Evolutionary conservation across 1,140 invertebrate genomes (phyloP), one percentile per base, ranked within the genome.

Genomic region (Odontomachus brunneus): DNA sequence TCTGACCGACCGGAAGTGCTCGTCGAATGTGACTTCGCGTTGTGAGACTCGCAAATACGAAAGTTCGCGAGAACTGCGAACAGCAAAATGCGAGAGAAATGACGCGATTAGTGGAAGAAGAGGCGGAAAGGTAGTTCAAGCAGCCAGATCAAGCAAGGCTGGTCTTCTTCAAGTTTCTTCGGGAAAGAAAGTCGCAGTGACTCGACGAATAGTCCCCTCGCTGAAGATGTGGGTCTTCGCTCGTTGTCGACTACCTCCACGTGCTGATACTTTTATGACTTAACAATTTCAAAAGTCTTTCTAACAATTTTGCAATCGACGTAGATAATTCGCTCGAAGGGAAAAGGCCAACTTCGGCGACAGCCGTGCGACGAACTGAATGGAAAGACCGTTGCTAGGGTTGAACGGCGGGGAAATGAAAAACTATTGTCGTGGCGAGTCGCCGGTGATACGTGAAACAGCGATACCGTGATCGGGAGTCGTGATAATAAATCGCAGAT

Each of bases 1-100:
- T 48, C 11, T n/a, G 55, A 15, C 24, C 15, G 22, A 5, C 24
- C 26, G 24, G 19, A 55, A 66, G 49, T 51, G 3, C 1, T 29
- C 63, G 44, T 7, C 19, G 44, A n/a, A 78, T 78, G 74, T 19
- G 38, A 11, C 67, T 78, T 69, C 29, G 29, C 29, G 5, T 33
- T 51, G 48, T 29, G 49, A 67, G 48, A 38, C 19, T 9, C n/a
- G 51, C 33, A n/a, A n/a, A 12, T 24, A 14, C 17, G 22, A 24
- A 29, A 73, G 15, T 4, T 44, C 38, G n/a, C n/a, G n/a, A n/a
- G 0, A 11, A 33, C 29, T 11, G 38, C 38, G 9, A 44, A 7
- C 38, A 11, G 38, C 38, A 11, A 44, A 11, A 7, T 1, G 38
- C 0, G 9, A 0, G 38, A 44, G 9, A 44, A 44, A 7, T 7